These are phyloP conservation scores for Tetragonula carbonaria DNA, from an alignment of 2,888 invertebrate species.

Conservation along the genomic window DNA sequence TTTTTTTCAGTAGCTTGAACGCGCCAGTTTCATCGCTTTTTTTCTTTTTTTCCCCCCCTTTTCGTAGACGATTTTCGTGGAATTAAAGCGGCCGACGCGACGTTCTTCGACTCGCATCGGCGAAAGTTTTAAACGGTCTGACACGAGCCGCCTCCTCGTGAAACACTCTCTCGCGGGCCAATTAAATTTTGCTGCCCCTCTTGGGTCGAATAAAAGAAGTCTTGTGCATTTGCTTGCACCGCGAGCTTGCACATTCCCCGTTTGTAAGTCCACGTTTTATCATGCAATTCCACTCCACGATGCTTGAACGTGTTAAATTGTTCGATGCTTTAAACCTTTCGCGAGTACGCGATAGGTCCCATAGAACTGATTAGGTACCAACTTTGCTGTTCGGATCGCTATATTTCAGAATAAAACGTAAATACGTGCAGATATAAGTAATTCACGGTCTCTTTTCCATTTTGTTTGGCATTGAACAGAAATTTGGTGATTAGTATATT, in stretches of 20 bases:
- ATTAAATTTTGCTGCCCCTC: slow-evolving; percentile 53
- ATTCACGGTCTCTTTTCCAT: too few relatives aligned
- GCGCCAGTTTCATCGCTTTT: not conserved
- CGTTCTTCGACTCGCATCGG: slow-evolving; percentile 18
- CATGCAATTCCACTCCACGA: not conserved
- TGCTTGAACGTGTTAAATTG: not conserved
- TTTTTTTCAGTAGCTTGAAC: not conserved
- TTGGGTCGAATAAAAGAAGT: slow-evolving; percentile 35
- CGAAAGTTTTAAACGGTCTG: slow-evolving; percentile 64
- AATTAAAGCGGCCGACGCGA: slow-evolving; percentile 31
- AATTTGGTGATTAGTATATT: too few relatives aligned
- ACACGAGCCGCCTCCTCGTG: slow-evolving; percentile 29
- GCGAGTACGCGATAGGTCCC: too few relatives aligned
- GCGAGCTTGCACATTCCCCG: not conserved
- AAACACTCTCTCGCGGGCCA: slow-evolving; percentile 36
- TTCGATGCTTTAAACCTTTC: not conserved
- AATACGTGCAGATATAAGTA: too few relatives aligned
- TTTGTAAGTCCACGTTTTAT: not conserved
- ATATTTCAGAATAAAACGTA: too few relatives aligned
- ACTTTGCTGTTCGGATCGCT: too few relatives aligned
- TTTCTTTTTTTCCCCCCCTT: not conserved
- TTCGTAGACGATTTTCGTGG: slow-evolving; percentile 34
- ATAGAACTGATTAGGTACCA: too few relatives aligned
- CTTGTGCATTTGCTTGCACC: slow-evolving; percentile 18
- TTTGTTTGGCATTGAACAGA: too few relatives aligned